phyloP scores from a whole-genome alignment of 2,888 invertebrate species.

The Monopis laevigella region DNA sequence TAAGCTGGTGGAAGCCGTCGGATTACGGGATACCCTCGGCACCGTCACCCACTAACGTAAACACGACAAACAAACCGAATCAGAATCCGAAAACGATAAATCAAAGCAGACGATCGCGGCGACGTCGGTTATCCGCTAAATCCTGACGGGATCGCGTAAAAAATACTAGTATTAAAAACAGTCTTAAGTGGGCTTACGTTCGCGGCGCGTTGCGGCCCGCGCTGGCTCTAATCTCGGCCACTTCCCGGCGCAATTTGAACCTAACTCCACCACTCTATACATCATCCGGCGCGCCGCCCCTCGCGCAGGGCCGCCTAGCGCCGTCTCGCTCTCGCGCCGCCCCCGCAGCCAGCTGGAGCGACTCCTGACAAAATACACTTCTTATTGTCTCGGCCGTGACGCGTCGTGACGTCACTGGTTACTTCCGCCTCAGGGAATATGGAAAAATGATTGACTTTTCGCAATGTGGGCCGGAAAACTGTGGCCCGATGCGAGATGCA shows the following conservation, averaged over 20 bases:
- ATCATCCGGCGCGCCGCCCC: conserved; percentile 69
- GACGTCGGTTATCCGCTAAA: conserved; percentile 64
- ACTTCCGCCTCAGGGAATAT: conserved; percentile 24
- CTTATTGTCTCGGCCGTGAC: conserved; percentile 60
- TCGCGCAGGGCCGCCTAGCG: conserved; percentile 22
- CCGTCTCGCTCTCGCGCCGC: conserved; percentile 23
- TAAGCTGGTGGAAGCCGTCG: conserved; percentile 60
- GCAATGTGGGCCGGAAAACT: not conserved
- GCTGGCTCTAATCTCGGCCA: conserved; percentile 76
- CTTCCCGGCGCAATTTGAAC: conserved; percentile 80
- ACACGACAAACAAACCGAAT: conserved; percentile 57
- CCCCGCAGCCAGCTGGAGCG: conserved; percentile 61
- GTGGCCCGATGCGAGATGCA: not conserved
- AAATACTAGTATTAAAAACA: conserved; percentile 78
- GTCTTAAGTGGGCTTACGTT: conserved; percentile 76
- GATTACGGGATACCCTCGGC: conserved; percentile 53
- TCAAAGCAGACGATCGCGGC: conserved; percentile 64
- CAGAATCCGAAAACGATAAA: conserved; percentile 37
- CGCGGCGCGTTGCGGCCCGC: conserved; percentile 72
- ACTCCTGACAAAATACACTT: conserved; percentile 66
- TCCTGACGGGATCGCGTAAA: conserved; percentile 67
- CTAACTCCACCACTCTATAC: conserved; percentile 80
- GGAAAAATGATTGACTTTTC: conserved; percentile 9
- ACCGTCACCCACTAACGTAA: conserved; percentile 62
- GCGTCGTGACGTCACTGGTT: conserved; percentile 67